Conservation (phyloP, 2,113 vertebrate genomes). For the Pholis gunnellus region DNA sequence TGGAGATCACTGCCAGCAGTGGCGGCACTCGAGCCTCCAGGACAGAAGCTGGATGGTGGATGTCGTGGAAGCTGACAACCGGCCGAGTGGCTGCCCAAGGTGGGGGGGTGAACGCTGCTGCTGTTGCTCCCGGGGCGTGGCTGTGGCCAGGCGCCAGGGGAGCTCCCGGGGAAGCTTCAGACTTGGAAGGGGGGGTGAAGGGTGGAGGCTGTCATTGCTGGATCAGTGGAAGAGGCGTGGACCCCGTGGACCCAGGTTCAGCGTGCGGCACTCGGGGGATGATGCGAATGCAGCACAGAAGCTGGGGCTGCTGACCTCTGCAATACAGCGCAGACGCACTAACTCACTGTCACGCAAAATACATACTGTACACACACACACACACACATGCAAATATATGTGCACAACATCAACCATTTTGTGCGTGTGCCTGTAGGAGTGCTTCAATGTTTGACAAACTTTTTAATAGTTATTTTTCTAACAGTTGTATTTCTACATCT, state of each 20-base stretch:
- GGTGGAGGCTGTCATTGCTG: constrained; percentile 79
- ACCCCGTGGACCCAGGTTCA: constrained; percentile 70
- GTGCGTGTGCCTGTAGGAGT: neutral
- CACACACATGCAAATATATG: neutral
- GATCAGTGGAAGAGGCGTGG: constrained; percentile 76
- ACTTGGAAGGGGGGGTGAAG: constrained; percentile 49
- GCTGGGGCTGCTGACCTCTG: constrained; percentile 49
- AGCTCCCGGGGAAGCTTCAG: constrained; percentile 41
- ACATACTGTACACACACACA: neutral
- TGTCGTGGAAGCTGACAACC: constrained; percentile 63
- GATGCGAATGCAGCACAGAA: constrained; percentile 38
- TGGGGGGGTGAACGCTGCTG: neutral
- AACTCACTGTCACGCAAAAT: constrained; percentile 10
- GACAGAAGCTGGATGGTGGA: constrained; percentile 56
- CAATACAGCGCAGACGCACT: constrained; percentile 28
- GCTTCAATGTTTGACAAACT: neutral
- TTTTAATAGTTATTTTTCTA: neutral
- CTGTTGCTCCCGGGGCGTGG: constrained; percentile 69
- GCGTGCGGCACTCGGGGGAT: constrained; percentile 58
- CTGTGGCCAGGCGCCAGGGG: constrained; percentile 66
- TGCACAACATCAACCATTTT: neutral
- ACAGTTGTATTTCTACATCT: neutral
- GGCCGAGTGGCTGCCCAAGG: constrained; percentile 62
- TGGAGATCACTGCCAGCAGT: constrained; percentile 63
- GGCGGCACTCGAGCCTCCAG: constrained; percentile 51